These are phyloP conservation scores for Scelioninae gen. 2 DNA, from an alignment of 2,888 invertebrate species.

Conservation along the genomic window DNA sequence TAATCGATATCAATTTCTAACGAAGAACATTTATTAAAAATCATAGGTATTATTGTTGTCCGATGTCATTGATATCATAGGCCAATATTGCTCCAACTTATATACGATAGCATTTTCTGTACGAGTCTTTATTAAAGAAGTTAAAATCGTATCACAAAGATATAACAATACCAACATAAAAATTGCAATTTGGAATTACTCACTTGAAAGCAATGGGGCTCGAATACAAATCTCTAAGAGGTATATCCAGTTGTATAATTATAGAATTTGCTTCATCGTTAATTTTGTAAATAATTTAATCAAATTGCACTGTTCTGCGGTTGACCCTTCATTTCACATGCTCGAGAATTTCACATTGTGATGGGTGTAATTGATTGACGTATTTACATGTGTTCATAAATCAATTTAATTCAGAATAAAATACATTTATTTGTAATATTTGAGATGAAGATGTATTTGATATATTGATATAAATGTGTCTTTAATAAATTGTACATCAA, in stretches of 20 bases:
- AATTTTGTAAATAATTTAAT: slow-evolving; percentile 40
- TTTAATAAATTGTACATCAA: slow-evolving; percentile 5
- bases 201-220: slow-evolving; percentile 26
- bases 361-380: slow-evolving; percentile 35
- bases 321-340: slow-evolving; percentile 28
- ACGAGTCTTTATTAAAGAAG: too few relatives aligned
- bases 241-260: slow-evolving; percentile 12
- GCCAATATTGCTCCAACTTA: too few relatives aligned
- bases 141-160: too few relatives aligned
- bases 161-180: slow-evolving; percentile 1
- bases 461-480: neutral
- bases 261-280: slow-evolving; percentile 18
- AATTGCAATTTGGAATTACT: slow-evolving; percentile 25
- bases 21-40: too few relatives aligned
- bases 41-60: too few relatives aligned
- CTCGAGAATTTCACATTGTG: slow-evolving; percentile 3
- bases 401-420: slow-evolving; percentile 12
- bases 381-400: slow-evolving; percentile 28
- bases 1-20: too few relatives aligned
- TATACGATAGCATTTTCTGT: too few relatives aligned
- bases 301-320: slow-evolving; percentile 20
- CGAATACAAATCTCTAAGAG: slow-evolving; percentile 7
- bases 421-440: neutral
- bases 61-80: too few relatives aligned
- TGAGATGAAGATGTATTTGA: slow-evolving; percentile 13